These are phyloP conservation scores for Camptogramma bilineatum DNA, from an alignment of 2,888 invertebrate genomes.

Conservation along the genomic window DNA sequence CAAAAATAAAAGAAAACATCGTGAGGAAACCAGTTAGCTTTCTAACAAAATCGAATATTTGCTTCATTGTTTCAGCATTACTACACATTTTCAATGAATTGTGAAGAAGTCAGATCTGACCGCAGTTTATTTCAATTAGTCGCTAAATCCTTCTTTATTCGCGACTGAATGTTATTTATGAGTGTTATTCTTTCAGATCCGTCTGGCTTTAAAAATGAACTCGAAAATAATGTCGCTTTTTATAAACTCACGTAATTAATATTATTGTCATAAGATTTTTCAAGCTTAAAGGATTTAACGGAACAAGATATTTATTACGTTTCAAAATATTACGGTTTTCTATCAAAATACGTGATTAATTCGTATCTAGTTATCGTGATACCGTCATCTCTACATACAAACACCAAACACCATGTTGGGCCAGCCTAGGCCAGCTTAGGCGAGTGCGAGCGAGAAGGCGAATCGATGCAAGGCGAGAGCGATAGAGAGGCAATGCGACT, in stretches of 20 bases:
- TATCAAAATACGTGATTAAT: not conserved
- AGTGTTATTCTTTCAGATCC: conserved; percentile 52
- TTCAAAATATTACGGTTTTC: conserved; percentile 9
- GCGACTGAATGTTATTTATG: conserved; percentile 60
- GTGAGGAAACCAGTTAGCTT: no score
- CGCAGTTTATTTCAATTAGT: conserved; percentile 70
- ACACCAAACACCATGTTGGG: no score
- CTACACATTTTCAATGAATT: conserved; percentile 9
- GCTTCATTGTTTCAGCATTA: not conserved
- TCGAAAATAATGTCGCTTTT: conserved; percentile 36
- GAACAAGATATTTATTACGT: conserved; percentile 16
- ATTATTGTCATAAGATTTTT: conserved; percentile 29
- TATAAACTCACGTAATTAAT: conserved; percentile 30
- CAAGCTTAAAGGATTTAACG: conserved; percentile 33
- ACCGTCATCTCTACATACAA: no score
- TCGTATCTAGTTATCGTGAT: not conserved
- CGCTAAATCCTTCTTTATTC: conserved; percentile 55
- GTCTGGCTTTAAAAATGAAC: conserved; percentile 52
- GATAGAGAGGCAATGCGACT: no score
- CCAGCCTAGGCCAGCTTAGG: no score
- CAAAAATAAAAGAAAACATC: no score
- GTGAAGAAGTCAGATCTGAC: conserved; percentile 25
- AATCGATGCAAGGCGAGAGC: no score
- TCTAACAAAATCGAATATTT: no score
- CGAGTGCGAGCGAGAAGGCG: no score